These are phyloP conservation scores for Drosophila funebris DNA, from an alignment of 1,140 invertebrate species.

Conservation along the genomic window DNA sequence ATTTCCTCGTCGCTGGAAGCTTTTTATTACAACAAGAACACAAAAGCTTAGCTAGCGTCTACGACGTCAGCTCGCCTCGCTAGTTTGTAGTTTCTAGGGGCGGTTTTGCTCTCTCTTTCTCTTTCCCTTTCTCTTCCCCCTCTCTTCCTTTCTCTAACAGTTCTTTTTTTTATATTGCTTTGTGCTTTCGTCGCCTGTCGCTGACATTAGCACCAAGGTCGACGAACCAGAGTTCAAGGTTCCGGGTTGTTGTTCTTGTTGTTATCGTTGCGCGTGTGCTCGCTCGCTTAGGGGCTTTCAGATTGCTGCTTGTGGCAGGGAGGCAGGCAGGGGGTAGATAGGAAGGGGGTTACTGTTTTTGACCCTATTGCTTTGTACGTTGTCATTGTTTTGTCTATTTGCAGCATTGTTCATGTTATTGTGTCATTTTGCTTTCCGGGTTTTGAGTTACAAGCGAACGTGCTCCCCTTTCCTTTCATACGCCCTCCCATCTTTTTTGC, in stretches of 20 bases:
- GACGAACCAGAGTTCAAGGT: slow-evolving; percentile 88
- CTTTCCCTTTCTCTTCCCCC: neutral
- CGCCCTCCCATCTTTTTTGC: neutral
- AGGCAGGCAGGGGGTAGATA: neutral
- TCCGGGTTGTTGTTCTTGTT: slow-evolving; percentile 39
- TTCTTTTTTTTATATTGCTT: slow-evolving; percentile 34
- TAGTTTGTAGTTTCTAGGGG: slow-evolving; percentile 70
- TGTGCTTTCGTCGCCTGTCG: slow-evolving; percentile 44
- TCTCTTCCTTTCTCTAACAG: neutral
- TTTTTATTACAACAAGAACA: slow-evolving; percentile 27
- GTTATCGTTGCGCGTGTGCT: slow-evolving; percentile 55
- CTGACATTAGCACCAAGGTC: slow-evolving; percentile 84
- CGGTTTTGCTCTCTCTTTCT: slow-evolving; percentile 1
- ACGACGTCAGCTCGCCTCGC: slow-evolving; percentile 46
- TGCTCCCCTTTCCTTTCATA: slow-evolving; percentile 11
- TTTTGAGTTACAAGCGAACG: slow-evolving; percentile 70
- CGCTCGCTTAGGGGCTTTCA: slow-evolving; percentile 3
- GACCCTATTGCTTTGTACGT: neutral
- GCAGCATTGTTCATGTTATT: slow-evolving; percentile 66
- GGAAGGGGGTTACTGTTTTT: neutral
- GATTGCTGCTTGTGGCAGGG: slow-evolving; percentile 5
- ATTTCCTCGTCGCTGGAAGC: slow-evolving; percentile 65
- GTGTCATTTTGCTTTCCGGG: slow-evolving; percentile 73
- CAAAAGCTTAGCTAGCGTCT: slow-evolving; percentile 29
- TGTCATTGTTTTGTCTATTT: slow-evolving; percentile 46